Percentiles rank a stretch among this genome's conserved stretches.
phyloP scores from a whole-genome alignment of 2,797 vertebrate species.

The Arnoldichthys spilopterus region DNA sequence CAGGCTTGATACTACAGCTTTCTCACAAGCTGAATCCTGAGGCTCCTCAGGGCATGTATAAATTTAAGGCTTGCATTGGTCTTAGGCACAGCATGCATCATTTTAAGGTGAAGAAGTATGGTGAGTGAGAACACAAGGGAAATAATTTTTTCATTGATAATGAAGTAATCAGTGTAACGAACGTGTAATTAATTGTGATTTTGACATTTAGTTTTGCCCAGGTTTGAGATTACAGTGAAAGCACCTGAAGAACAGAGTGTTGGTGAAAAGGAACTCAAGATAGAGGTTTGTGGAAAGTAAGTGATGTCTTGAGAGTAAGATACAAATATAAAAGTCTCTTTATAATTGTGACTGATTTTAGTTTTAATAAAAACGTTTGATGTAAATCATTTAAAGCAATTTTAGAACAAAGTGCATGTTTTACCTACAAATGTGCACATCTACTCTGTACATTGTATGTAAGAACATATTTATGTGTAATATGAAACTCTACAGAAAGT shows the following conservation, averaged over 20 bases:
- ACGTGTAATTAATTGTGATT: slow-evolving; percentile 36
- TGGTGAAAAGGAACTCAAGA: not conserved
- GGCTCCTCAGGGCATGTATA: slow-evolving; percentile 39
- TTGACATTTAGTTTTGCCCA: no score
- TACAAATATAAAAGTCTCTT: no score
- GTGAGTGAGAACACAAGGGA: slow-evolving; percentile 31
- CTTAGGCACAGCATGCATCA: not conserved
- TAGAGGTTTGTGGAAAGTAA: slow-evolving; percentile 51
- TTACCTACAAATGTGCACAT: no score
- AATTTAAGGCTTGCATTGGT: not conserved
- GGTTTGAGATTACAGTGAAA: no score
- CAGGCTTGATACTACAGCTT: slow-evolving; percentile 51
- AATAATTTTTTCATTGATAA: not conserved
- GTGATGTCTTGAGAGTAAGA: not conserved
- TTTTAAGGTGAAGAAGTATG: slow-evolving; percentile 54
- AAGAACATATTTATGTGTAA: no score
- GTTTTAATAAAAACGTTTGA: no score
- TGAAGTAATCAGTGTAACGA: not conserved
- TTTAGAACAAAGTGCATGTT: no score
- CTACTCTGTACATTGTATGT: no score
- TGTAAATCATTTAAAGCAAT: no score
- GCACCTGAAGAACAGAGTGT: slow-evolving; percentile 3
- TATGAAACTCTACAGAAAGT: not conserved
- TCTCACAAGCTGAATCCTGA: slow-evolving; percentile 52
- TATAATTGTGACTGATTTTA: no score